A percentile compares a stretch with the other conserved stretches of the same genome.
phyloP scores from a whole-genome alignment of 1,140 invertebrate genomes.

The Ericerus pela region DNA sequence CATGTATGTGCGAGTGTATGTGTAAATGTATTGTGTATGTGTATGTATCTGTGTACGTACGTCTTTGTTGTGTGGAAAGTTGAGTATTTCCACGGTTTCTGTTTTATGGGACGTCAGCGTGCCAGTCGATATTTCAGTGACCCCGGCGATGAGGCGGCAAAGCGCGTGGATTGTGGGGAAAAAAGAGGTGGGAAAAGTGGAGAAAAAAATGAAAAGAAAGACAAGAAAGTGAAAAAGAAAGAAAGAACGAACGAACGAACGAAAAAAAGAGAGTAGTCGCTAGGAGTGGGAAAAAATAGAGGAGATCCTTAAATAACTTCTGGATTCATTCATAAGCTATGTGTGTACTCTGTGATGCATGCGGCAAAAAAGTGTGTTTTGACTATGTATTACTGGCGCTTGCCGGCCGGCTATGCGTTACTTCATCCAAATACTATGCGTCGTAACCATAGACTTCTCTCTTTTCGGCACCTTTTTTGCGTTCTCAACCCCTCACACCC shows the following conservation, averaged over 20 bases:
- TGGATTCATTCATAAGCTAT: constrained; percentile 7
- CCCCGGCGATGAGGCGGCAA: constrained; percentile 3
- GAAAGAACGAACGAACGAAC: too few relatives aligned
- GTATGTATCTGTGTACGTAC: too few relatives aligned
- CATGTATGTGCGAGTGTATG: too few relatives aligned
- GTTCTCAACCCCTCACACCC: too few relatives aligned
- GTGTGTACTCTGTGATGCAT: constrained; percentile 2
- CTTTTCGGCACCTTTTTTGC: constrained; percentile 12
- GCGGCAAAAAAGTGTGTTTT: constrained; percentile 6
- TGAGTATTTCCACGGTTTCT: too few relatives aligned
- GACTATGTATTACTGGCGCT: constrained; percentile 5
- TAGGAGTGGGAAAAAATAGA: constrained; percentile 3
- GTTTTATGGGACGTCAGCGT: neutral
- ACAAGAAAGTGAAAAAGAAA: too few relatives aligned
- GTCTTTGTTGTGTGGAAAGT: too few relatives aligned
- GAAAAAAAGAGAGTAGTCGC: too few relatives aligned
- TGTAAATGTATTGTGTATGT: too few relatives aligned
- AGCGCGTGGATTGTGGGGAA: too few relatives aligned
- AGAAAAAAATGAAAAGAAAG: too few relatives aligned
- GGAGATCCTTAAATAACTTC: constrained; percentile 9
- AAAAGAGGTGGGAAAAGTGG: too few relatives aligned
- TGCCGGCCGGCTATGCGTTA: constrained; percentile 8
- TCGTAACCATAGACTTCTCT: constrained; percentile 14
- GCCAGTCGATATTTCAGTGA: constrained; percentile 10
- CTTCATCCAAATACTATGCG: constrained; percentile 1